Conservation (phyloP, 2,888 invertebrate species). For the Cosmia trapezina region DNA sequence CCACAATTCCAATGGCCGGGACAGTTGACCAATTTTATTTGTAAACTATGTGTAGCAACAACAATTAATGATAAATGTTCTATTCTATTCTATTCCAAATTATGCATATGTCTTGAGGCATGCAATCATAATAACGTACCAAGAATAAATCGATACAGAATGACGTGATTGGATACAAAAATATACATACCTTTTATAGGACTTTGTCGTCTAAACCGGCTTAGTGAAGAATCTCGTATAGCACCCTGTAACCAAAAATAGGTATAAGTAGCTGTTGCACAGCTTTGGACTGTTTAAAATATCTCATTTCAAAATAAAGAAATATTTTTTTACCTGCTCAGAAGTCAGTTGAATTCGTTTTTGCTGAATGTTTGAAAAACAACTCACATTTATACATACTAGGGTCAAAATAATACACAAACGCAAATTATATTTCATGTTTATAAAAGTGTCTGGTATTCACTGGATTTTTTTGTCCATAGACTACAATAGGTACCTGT, state of each 20-base stretch:
- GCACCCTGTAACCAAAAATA: slow-evolving; percentile 24
- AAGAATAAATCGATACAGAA: not conserved
- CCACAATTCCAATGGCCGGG: no score
- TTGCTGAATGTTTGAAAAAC: slow-evolving; percentile 15
- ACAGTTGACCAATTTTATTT: not conserved
- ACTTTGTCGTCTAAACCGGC: slow-evolving; percentile 51
- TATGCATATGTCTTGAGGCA: not conserved
- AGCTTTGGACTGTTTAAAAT: not conserved
- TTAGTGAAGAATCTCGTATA: slow-evolving; percentile 4
- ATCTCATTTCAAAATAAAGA: not conserved
- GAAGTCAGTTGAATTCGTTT: not conserved
- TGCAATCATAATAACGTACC: not conserved
- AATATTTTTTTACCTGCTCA: slow-evolving; percentile 34
- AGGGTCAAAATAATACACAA: slow-evolving; percentile 14
- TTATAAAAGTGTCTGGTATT: not conserved
- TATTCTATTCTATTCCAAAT: not conserved
- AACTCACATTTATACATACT: slow-evolving; percentile 11
- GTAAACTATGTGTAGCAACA: not conserved
- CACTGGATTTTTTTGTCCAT: slow-evolving; percentile 16
- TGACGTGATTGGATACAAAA: slow-evolving; percentile 1
- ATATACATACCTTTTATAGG: slow-evolving; percentile 37
- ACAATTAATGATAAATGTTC: not conserved
- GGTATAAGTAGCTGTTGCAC: not conserved
- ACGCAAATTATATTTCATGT: slow-evolving; percentile 32
- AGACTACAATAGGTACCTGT: not conserved